These are phyloP conservation scores for Lithophane semibrunnea DNA, from an alignment of 2,888 invertebrate species.

Conservation along the genomic window DNA sequence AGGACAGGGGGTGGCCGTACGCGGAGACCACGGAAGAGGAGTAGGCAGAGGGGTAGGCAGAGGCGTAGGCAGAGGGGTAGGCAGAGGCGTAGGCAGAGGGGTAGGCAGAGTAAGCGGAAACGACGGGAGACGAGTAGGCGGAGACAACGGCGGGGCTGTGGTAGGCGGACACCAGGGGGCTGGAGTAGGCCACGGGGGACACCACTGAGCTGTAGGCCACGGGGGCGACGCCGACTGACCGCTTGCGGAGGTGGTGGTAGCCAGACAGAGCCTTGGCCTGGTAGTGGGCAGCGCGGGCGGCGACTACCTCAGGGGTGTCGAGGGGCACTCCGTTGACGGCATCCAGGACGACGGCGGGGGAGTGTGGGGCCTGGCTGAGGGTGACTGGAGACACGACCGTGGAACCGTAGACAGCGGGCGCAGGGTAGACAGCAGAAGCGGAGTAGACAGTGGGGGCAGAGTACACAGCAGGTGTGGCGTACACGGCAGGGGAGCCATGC, in stretches of 20 bases:
- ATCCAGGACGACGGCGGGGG: conserved; percentile 86
- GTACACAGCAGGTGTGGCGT: conserved; percentile 78
- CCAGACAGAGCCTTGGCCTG: conserved; percentile 85
- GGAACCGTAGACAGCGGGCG: conserved; percentile 70
- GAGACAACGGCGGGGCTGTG: conserved; percentile 69
- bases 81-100: conserved; percentile 26
- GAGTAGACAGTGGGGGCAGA: conserved; percentile 76
- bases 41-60: conserved; percentile 26
- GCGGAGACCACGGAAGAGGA: conserved; percentile 61
- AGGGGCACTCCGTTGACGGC: conserved; percentile 86
- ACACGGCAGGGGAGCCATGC: conserved; percentile 74
- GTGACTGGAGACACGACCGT: conserved; percentile 64
- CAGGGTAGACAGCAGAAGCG: conserved; percentile 73
- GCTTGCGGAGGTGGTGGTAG: conserved; percentile 84
- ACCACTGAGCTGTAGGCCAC: conserved; percentile 80
- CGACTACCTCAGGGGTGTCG: conserved; percentile 88
- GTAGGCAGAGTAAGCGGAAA: conserved; percentile 38
- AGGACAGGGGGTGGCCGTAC: conserved; percentile 66
- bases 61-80: conserved; percentile 43
- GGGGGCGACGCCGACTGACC: conserved; percentile 75
- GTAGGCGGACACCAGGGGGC: conserved; percentile 69
- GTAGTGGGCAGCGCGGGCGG: conserved; percentile 86
- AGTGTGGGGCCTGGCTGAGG: conserved; percentile 81
- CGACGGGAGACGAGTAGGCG: conserved; percentile 63
- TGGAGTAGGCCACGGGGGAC: conserved; percentile 67